Evolutionary conservation across 2,888 invertebrate species (phyloP).

Genomic region (Leptinotarsa peninsularis): DNA sequence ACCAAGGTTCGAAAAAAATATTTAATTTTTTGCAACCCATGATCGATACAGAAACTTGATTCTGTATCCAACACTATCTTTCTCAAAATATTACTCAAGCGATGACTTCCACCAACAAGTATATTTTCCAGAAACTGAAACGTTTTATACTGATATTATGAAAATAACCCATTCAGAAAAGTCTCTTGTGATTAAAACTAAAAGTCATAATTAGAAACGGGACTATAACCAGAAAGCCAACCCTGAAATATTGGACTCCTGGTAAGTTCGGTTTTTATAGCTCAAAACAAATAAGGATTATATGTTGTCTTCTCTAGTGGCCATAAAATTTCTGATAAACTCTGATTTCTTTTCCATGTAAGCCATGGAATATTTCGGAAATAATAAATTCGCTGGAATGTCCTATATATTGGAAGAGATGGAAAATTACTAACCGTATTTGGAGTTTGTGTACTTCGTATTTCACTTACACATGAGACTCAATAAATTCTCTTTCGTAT

Average conservation of each 20-base stretch:
- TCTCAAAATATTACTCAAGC: too few relatives aligned
- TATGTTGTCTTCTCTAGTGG: conserved; percentile 8
- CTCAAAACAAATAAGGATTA: conserved; percentile 15
- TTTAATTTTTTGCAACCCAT: too few relatives aligned
- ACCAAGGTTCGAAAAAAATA: too few relatives aligned
- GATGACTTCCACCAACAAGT: too few relatives aligned
- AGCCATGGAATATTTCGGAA: background rate
- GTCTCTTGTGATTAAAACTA: background rate
- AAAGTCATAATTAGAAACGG: too few relatives aligned
- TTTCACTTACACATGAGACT: background rate
- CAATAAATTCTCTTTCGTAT: too few relatives aligned
- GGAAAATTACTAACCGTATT: background rate
- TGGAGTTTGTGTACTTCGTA: background rate
- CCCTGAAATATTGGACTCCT: background rate
- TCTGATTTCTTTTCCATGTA: background rate
- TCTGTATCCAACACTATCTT: too few relatives aligned
- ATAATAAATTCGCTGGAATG: background rate
- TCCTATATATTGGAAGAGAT: background rate
- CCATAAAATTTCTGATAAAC: conserved; percentile 2
- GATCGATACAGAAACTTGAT: too few relatives aligned
- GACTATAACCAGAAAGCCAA: background rate
- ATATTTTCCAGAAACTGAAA: background rate
- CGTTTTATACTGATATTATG: background rate
- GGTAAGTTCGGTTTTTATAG: background rate
- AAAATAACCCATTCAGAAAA: background rate